Conservation (phyloP, 2,113 vertebrate genomes). For the Procavia capensis region DNA sequence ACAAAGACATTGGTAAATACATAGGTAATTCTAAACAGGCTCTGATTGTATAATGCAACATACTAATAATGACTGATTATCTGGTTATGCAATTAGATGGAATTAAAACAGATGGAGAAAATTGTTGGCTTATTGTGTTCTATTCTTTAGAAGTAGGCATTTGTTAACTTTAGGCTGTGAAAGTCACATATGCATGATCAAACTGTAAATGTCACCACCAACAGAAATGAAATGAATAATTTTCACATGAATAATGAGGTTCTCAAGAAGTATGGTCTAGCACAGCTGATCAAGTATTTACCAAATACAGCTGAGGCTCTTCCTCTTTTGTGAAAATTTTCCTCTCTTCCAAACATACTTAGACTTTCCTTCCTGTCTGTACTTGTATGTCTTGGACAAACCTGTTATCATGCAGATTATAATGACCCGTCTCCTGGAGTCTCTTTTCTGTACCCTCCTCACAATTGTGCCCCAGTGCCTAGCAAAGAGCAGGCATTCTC, state of each 20-base stretch:
- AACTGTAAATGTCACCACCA: background rate
- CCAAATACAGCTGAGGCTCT: background rate
- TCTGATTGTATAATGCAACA: background rate
- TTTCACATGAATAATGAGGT: background rate
- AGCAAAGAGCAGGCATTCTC: background rate
- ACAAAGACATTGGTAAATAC: background rate
- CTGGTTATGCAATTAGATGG: background rate
- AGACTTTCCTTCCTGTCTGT: background rate
- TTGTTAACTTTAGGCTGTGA: background rate
- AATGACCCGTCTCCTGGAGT: background rate
- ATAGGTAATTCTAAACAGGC: background rate
- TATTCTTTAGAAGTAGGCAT: background rate
- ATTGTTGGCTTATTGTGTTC: background rate
- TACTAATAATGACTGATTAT: background rate
- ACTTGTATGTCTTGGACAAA: background rate
- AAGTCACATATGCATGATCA: background rate
- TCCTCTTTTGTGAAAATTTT: background rate
- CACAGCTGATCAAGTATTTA: background rate
- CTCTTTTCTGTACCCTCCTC: background rate
- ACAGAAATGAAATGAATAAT: background rate
- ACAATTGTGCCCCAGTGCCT: background rate
- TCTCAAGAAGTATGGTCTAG: background rate
- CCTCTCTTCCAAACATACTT: background rate
- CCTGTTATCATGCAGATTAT: background rate
- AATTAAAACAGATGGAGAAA: background rate